Conservation (phyloP, 2,797 vertebrate species). For the Buceros bicornis region DNA sequence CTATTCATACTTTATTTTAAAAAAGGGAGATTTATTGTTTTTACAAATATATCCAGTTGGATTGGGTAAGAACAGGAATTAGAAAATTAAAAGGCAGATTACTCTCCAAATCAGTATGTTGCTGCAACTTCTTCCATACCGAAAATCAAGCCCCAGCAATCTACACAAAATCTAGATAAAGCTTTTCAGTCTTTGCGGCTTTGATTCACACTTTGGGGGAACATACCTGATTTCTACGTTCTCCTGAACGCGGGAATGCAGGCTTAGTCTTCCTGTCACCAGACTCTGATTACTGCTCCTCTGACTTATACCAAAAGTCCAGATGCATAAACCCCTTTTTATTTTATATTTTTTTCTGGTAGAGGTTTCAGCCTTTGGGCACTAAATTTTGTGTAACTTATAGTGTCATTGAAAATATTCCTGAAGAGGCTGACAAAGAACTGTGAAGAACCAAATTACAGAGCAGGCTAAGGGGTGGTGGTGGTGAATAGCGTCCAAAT, state of each 20-base stretch:
- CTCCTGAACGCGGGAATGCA: neutral
- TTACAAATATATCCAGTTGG: neutral
- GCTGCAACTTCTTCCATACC: neutral
- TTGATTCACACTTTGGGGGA: neutral
- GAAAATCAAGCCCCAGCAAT: neutral
- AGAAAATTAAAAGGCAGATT: neutral
- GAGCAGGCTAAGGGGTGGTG: neutral
- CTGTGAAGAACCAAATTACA: rapidly evolving
- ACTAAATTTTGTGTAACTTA: neutral
- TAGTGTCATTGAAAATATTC: neutral
- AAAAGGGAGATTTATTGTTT: neutral
- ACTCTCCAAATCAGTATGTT: neutral
- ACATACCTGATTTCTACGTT: neutral
- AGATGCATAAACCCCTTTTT: neutral
- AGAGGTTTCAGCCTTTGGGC: neutral
- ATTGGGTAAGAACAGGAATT: neutral
- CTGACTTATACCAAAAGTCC: neutral
- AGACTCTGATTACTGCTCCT: neutral
- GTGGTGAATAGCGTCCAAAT: neutral
- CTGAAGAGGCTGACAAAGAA: neutral
- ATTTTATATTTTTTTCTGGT: neutral
- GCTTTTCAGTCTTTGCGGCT: neutral
- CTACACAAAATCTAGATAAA: neutral
- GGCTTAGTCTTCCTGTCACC: neutral
- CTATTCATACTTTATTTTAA: neutral